Base-by-base conservation (phyloP, 1,140 invertebrate species). In the Apis laboriosa region DNA sequence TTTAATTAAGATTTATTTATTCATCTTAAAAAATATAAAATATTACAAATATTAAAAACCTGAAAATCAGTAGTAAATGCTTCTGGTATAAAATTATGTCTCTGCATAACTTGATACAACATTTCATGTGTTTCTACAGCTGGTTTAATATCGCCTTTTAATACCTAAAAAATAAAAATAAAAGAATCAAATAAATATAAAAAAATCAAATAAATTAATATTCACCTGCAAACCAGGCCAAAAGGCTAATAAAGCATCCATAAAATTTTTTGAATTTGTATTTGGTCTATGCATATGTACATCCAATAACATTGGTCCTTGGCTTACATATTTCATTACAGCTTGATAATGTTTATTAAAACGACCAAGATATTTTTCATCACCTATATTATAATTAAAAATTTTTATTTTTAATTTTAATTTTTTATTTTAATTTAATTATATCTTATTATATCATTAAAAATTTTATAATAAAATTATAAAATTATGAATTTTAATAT, bases 201-300 rank as follows among this genome's bases (percentile, higher is more conserved):
- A 60, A 81, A 60, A 55, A 77, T 55, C 21, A 51, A 73, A 85
- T 51, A 77, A 1, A n/a, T 49, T 1, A 24, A 67, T 79, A 28
- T 63, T 94, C 94, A 99, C 98, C 95, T 99, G 98, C 15, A 99
- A 94, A 9, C 99, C 99, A 3, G 99, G 99, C 99, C 99, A 99
- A 94, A 99, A 99, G 9, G 99, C 99, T 58, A 99, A 94, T 28
- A 99, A 94, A 1, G 99, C 97, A 94, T 99, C 99, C 98, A 99
- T 99, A 91, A 99, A 99, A 94, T 99, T 98, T 84, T 98, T 96
- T 0, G 98, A 98, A 92, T 98, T 98, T n/a, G 98, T 97, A 89
- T 98, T 97, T 3, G 99, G 99, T 90, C 98, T 95, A 92, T 99
- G 99, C 99, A 99, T 99, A 88, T 99, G 98, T n/a, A 99, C 99